Evolutionary conservation across 1,140 invertebrate species (phyloP).

Genomic region (Yoshiicerus persimilis): DNA sequence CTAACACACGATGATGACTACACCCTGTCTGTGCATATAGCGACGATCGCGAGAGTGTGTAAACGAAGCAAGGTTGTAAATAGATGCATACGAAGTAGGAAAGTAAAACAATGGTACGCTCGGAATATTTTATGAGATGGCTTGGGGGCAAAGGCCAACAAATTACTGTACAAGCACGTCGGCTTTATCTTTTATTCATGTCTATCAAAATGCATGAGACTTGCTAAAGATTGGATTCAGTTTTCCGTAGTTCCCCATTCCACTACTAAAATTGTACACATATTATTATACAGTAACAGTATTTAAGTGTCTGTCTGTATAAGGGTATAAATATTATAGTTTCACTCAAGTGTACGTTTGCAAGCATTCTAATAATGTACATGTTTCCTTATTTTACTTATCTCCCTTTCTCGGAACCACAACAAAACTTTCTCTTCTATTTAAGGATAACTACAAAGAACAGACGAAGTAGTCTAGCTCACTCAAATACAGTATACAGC

Average conservation of each 20-base stretch:
- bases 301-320: not conserved
- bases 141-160: constrained; percentile 20
- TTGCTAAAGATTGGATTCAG: constrained; percentile 30
- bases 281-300: not conserved
- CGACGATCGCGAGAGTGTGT: not conserved
- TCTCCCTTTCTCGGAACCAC: not conserved
- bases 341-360: not conserved
- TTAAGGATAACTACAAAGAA: not conserved
- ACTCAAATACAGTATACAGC: not conserved
- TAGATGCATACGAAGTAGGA: not conserved
- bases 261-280: not conserved
- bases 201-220: constrained; percentile 40
- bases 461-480: not conserved
- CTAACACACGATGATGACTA: not conserved
- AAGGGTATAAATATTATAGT: not conserved
- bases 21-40: not conserved
- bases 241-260: not conserved
- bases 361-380: not conserved
- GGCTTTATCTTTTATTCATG: constrained; percentile 39
- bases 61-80: not conserved
- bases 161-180: constrained; percentile 36
- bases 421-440: not conserved
- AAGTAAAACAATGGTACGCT: constrained; percentile 10
- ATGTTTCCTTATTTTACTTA: not conserved
- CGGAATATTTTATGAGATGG: constrained; percentile 17